Evolutionary conservation across 2,113 vertebrate genomes (phyloP).

Genomic region (Galeopterus variegatus): DNA sequence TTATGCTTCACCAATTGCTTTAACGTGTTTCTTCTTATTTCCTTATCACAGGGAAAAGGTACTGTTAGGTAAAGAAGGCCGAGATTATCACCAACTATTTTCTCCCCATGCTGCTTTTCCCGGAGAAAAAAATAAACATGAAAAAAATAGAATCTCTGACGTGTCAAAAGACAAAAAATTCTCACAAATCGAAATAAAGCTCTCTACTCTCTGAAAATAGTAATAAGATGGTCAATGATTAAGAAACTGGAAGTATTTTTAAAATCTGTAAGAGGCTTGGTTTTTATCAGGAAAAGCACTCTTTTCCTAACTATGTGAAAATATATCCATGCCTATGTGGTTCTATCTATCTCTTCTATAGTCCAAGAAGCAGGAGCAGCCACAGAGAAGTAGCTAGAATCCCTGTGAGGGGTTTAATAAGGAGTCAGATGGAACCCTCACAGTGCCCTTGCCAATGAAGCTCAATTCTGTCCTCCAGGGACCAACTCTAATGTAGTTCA

Average conservation of each 20-base stretch:
- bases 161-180: not conserved
- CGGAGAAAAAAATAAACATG: not conserved
- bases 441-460: slow-evolving; percentile 50
- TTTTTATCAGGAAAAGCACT: not conserved
- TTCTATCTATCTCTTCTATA: not conserved
- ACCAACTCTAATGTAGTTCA: slow-evolving; percentile 64
- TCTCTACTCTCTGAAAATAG: slow-evolving; percentile 20
- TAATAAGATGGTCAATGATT: not conserved
- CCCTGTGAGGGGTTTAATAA: slow-evolving; percentile 66
- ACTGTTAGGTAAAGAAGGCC: not conserved
- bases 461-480: slow-evolving; percentile 57
- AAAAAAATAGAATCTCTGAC: not conserved
- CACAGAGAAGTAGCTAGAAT: slow-evolving; percentile 2
- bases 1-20: not conserved
- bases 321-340: not conserved
- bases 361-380: not conserved
- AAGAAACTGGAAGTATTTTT: not conserved
- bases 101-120: not conserved
- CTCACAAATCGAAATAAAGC: not conserved
- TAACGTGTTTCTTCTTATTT: not conserved
- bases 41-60: not conserved
- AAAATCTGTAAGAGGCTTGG: not conserved
- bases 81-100: not conserved
- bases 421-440: slow-evolving; percentile 68
- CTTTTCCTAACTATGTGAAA: slow-evolving; percentile 18